Conservation (phyloP, 2,113 vertebrate genomes). For the Ramphastos sulfuratus region DNA sequence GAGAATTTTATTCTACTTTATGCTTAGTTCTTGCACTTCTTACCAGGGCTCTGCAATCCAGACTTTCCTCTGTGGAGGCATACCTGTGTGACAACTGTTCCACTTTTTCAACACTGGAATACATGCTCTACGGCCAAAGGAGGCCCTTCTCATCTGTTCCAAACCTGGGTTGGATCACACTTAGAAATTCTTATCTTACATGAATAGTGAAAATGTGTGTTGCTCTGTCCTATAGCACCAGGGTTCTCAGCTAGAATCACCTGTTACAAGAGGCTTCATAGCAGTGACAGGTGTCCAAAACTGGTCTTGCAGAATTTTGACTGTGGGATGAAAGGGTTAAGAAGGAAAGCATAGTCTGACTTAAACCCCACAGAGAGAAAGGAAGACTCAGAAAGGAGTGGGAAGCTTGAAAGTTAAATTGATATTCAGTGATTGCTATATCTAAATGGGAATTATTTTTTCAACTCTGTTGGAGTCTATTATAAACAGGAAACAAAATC, state of each 20-base stretch:
- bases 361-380: neutral
- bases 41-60: neutral
- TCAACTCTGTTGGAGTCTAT: neutral
- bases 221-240: neutral
- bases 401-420: neutral
- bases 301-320: neutral
- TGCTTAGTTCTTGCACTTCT: neutral
- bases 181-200: neutral
- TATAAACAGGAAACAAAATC: neutral
- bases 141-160: neutral
- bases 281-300: neutral
- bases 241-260: neutral
- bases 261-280: neutral
- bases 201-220: neutral
- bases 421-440: neutral
- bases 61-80: neutral
- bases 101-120: neutral
- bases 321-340: neutral
- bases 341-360: neutral
- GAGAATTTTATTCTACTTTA: neutral
- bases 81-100: neutral
- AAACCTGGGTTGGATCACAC: neutral
- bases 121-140: neutral
- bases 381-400: neutral
- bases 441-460: slow-evolving; percentile 7